Evolutionary conservation across 2,113 vertebrate species (phyloP).

Genomic region (Dipodomys stephensi): DNA sequence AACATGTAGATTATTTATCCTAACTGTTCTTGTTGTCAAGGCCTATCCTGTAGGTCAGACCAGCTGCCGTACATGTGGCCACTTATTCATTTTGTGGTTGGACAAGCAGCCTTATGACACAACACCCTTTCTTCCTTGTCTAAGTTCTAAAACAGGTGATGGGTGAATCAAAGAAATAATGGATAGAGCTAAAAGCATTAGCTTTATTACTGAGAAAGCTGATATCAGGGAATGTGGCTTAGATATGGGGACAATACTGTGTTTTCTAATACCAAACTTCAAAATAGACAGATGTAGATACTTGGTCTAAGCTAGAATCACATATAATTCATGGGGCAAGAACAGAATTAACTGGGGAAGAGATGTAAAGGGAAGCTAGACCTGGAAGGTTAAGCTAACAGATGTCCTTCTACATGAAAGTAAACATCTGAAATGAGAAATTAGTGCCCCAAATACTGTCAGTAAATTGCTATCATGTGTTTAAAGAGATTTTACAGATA

Average conservation of each 20-base stretch:
- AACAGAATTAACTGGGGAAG: background rate
- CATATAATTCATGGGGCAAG: background rate
- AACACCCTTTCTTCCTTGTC: background rate
- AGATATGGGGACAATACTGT: background rate
- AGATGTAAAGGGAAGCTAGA: background rate
- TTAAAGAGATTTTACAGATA: slow-evolving; percentile 41
- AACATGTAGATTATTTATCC: background rate
- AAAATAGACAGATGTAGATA: background rate
- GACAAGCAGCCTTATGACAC: background rate
- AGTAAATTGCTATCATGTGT: slow-evolving; percentile 13
- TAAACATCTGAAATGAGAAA: slow-evolving; percentile 33
- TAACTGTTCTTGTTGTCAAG: background rate
- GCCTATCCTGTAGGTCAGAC: background rate
- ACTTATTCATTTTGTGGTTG: slow-evolving; percentile 3
- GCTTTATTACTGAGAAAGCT: slow-evolving; percentile 9
- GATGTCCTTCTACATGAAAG: background rate
- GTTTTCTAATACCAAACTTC: background rate
- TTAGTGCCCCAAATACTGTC: background rate
- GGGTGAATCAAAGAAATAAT: slow-evolving; percentile 18
- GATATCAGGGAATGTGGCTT: background rate
- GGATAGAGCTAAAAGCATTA: slow-evolving; percentile 22
- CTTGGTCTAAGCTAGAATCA: background rate
- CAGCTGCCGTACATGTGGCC: background rate
- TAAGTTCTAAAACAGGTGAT: slow-evolving; percentile 16
- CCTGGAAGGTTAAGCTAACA: background rate